Conservation (phyloP, 2,888 invertebrate species). For the Teleiodes luculella region DNA sequence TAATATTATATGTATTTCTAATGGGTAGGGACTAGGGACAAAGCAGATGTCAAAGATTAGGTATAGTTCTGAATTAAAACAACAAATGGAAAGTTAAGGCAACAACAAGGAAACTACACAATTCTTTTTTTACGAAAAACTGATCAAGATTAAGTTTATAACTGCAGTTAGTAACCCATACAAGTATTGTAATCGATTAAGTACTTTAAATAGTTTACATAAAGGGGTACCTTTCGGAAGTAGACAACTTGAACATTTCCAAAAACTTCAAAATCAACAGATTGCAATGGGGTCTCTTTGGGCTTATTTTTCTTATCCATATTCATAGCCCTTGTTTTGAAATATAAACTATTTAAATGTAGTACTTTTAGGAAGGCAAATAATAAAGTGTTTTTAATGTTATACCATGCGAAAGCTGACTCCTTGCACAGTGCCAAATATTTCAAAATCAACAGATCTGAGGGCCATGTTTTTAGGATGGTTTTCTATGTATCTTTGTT, state of each 20-base stretch:
- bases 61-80: no score
- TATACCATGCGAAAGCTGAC: conserved; percentile 71
- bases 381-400: conserved; percentile 10
- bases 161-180: no score
- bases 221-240: conserved; percentile 75
- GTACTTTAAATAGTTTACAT: background rate
- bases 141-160: no score
- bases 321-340: background rate
- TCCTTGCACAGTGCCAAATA: conserved; percentile 73
- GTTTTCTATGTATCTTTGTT: background rate
- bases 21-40: no score
- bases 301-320: background rate
- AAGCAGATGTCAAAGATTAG: no score
- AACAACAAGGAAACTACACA: no score
- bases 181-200: no score
- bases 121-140: no score
- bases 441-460: conserved; percentile 57
- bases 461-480: background rate
- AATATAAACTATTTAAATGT: background rate
- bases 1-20: no score
- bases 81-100: no score
- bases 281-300: conserved; percentile 26
- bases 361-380: background rate
- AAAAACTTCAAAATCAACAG: conserved; percentile 80
- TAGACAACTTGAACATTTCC: conserved; percentile 82